Percentiles rank a stretch among this genome's conserved stretches.
These are phyloP conservation scores for Dicerorhinus sumatrensis DNA, from an alignment of 2,113 vertebrate species.

Conservation along the genomic window DNA sequence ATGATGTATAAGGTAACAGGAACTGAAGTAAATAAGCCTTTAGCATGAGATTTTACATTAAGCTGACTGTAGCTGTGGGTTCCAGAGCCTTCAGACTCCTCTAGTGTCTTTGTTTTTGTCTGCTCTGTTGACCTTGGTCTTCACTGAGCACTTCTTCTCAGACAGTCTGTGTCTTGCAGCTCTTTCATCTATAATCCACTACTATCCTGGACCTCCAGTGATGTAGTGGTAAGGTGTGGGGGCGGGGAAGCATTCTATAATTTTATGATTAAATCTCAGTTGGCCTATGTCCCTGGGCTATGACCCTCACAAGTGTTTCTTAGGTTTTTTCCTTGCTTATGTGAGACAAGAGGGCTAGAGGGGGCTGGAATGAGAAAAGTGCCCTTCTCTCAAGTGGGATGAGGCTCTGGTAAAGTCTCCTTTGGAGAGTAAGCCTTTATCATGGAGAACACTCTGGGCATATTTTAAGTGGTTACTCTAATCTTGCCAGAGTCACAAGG, in stretches of 20 bases:
- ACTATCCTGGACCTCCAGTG: not conserved
- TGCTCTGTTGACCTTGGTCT: not conserved
- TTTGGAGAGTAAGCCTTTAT: not conserved
- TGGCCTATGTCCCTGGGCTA: not conserved
- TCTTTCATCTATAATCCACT: not conserved
- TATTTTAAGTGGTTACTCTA: not conserved
- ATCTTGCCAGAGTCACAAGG: not conserved
- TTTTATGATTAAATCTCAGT: not conserved
- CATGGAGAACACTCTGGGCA: not conserved
- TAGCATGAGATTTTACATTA: not conserved
- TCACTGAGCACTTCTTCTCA: not conserved
- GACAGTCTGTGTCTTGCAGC: not conserved
- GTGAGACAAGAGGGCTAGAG: not conserved
- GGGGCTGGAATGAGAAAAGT: not conserved
- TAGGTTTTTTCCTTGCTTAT: not conserved
- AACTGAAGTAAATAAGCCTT: not conserved
- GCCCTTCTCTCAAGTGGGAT: not conserved
- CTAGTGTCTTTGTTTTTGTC: not conserved
- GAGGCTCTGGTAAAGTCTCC: not conserved
- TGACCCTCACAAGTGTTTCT: not conserved
- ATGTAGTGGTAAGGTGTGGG: not conserved
- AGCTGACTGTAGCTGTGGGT: not conserved
- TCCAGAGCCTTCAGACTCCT: not conserved
- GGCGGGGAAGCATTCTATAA: not conserved
- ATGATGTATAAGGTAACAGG: not conserved